Evolutionary conservation across 2,888 invertebrate genomes (phyloP), one percentile per base, ranked within the genome.

Genomic region (Cristatella mucedo): DNA sequence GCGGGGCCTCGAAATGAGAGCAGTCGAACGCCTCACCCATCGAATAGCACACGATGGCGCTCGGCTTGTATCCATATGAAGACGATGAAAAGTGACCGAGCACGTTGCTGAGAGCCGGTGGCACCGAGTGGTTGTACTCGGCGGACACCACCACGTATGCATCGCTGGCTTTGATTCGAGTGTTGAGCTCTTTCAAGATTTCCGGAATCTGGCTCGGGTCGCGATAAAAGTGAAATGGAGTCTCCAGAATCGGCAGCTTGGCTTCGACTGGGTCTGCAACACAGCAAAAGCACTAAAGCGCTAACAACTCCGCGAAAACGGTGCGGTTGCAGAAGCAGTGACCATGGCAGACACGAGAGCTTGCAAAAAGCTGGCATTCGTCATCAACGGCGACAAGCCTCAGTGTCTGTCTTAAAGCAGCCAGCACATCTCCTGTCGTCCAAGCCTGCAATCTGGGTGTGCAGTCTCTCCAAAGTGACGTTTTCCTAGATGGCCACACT

Each of bases 51-150:
- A 61, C 54, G 18, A 61, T 55, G 4, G 52, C 58, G 42, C 55
- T 53, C 1, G 61, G 58, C 43, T 55, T 53, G 43, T 59, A 66
- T 11, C 56, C 47, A 45, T 51, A 71, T 29, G 58, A 50, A n/a
- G 55, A 53, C 3, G 59, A 55, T 2, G 66, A 58, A 42, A 71
- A 70, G 47, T 70, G 66, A 50, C 67, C 62, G 46, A 70, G 33
- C 53, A 68, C 52, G 47, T 67, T 67, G 31, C 57, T 44, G 11
- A 71, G 57, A 1, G 68, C 69, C 13, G 70, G 68, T 1, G 69
- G 67, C 24, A 68, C 54, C 29, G 54, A 53, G 50, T 63, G 60
- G 49, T 68, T 68, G 44, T 61, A 61, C 43, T 61, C 61, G 38
- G 68, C 64, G 16, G 61, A 56, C 13, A 70, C 53, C 16, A 68